These are phyloP conservation scores for Huso huso DNA, from an alignment of 2,797 vertebrate species.

Conservation along the genomic window DNA sequence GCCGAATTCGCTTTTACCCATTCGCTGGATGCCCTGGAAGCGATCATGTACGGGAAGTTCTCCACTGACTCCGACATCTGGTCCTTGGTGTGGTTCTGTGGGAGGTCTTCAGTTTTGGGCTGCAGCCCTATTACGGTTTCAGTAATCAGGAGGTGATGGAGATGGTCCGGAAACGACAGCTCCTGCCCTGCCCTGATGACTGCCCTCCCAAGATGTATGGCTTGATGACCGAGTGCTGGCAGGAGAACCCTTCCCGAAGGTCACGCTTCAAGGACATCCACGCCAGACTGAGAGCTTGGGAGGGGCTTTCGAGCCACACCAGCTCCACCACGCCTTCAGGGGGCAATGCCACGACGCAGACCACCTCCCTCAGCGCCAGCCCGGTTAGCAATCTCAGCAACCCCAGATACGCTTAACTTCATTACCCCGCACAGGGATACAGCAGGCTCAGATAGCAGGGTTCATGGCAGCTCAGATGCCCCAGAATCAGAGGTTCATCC, in stretches of 20 bases:
- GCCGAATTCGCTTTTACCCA: conserved; percentile 83
- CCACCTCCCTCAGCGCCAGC: conserved; percentile 93
- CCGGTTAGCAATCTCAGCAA: conserved; percentile 95
- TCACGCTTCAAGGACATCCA: conserved; percentile 94
- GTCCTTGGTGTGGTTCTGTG: conserved; percentile 93
- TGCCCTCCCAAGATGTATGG: conserved; percentile 88
- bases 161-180: conserved; percentile 90
- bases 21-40: conserved; percentile 97
- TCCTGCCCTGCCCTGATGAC: conserved; percentile 92
- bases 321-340: conserved; percentile 93
- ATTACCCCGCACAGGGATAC: conserved; percentile 78
- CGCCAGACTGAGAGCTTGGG: conserved; percentile 81
- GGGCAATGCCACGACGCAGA: conserved; percentile 95
- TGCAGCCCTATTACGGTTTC: conserved; percentile 93
- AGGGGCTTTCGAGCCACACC: conserved; percentile 87
- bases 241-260: conserved; percentile 81
- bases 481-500: conserved; percentile 87
- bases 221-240: conserved; percentile 97
- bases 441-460: conserved; percentile 72
- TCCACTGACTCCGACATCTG: conserved; percentile 91
- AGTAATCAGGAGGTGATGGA: conserved; percentile 97
- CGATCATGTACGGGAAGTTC: conserved; percentile 91
- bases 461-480: conserved; percentile 74
- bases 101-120: conserved; percentile 97
- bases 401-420: conserved; percentile 81